Conservation (phyloP, 2,113 vertebrate genomes). For the Aleadryas rufinucha region DNA sequence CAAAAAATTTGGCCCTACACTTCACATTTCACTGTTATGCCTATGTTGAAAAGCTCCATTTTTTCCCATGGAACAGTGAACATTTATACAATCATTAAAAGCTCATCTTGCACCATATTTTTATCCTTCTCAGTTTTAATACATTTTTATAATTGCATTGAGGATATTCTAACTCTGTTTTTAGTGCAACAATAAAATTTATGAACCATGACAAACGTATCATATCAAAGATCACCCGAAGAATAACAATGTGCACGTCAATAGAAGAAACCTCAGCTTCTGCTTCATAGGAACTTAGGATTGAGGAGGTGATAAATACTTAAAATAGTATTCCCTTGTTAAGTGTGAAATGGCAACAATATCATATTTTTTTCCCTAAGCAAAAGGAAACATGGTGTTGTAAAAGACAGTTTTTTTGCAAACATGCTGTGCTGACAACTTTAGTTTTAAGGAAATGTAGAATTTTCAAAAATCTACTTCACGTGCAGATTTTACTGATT, state of each 20-base stretch:
- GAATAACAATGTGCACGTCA: constrained; percentile 69
- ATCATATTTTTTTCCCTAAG: not conserved
- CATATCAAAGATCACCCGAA: constrained; percentile 71
- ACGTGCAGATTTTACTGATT: not conserved
- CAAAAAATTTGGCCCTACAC: not conserved
- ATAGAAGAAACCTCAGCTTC: constrained; percentile 12
- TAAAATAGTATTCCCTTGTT: not conserved
- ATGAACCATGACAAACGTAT: constrained; percentile 75
- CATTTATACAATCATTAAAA: constrained; percentile 81
- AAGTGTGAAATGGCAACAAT: not conserved
- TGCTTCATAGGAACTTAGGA: not conserved
- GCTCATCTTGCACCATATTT: constrained; percentile 74
- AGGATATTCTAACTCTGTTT: constrained; percentile 82
- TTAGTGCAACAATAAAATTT: constrained; percentile 83
- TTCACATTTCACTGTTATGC: not conserved
- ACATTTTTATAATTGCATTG: constrained; percentile 82
- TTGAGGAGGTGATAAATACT: not conserved
- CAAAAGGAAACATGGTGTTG: not conserved
- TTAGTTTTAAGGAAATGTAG: not conserved
- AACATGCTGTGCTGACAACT: not conserved
- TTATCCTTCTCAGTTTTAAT: constrained; percentile 78
- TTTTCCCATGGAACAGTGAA: constrained; percentile 72
- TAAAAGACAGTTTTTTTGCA: not conserved
- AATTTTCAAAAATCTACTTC: not conserved
- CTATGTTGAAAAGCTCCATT: not conserved